Evolutionary conservation across 2,797 vertebrate species (phyloP), one percentile per base, ranked within the genome.

Genomic region (Enteromius anoplus): DNA sequence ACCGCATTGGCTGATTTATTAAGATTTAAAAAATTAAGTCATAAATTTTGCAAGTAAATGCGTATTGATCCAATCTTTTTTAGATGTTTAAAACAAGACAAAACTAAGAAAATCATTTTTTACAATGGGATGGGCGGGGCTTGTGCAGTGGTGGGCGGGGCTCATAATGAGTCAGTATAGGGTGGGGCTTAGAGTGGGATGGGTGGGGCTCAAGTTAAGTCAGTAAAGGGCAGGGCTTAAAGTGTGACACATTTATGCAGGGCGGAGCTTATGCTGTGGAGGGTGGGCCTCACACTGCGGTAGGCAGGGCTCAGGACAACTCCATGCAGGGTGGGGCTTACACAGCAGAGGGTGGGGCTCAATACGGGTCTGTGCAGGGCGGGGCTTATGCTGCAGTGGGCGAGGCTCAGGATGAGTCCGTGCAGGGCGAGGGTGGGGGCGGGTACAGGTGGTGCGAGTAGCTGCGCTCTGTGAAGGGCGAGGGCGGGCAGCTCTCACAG

Each of bases 371-470:
- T 14, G 12, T 64, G 60, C 26, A 29, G 29, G 64, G 64, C 14
- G 15, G 49, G 49, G 49, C 93, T 93, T 0, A 93, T 76, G 14
- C 11, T 69, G 70, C 45, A 68, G 73, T 47, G 47, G 60, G 89
- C 89, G 34, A 62, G 84, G 93, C 96, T 99, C 97, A 99, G 17
- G 97, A 98, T 58, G 98, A 99, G 96, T 99, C 97, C 0, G 98
- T 99, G 91, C 97, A 98, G 78, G 98, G 98, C 0, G 98, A 99
- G 0, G 98, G 98, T 0, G 98, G 98, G 0, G 97, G 98, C 0
- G 98, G 97, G 90, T 99, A 99, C n/a, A 99, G 96, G 85, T 99
- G 97, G 87, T 99, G 97, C 0, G 97, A 96, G 93, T 98, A 99
- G 93, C 97, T 98, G 84, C 97, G 95, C 89, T 99, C 98, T 0